Conservation (phyloP, 2,113 vertebrate species). For the Fulica atra region DNA sequence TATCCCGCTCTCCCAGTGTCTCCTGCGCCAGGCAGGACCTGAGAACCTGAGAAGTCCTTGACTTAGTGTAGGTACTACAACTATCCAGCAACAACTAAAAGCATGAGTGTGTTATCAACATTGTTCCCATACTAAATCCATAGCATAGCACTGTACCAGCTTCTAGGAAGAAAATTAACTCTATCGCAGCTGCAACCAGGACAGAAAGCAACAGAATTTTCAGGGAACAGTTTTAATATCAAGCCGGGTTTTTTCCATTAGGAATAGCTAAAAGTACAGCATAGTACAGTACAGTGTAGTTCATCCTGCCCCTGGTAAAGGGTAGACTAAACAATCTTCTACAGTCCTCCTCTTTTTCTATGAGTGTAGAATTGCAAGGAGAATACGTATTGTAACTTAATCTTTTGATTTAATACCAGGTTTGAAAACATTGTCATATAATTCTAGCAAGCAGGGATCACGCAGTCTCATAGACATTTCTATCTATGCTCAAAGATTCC, state of each 20-base stretch:
- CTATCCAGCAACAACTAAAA: too few relatives aligned
- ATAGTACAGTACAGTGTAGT: background rate
- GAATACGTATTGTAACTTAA: background rate
- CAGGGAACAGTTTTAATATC: background rate
- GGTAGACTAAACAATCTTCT: background rate
- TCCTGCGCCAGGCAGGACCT: too few relatives aligned
- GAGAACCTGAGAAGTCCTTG: too few relatives aligned
- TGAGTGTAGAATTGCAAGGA: background rate
- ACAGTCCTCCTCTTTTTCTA: background rate
- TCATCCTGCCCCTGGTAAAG: background rate
- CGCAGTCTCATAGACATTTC: background rate
- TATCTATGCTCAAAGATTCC: background rate
- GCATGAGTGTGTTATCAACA: too few relatives aligned
- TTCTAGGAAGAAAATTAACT: too few relatives aligned
- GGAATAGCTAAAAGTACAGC: background rate
- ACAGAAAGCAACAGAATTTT: background rate
- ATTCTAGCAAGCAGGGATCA: background rate
- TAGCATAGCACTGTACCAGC: too few relatives aligned
- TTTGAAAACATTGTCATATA: background rate
- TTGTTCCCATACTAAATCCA: too few relatives aligned
- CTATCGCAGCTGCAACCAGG: too few relatives aligned
- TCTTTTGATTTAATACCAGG: background rate
- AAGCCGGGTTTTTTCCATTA: background rate
- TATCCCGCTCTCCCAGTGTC: too few relatives aligned
- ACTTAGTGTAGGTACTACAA: too few relatives aligned